phyloP scores from a whole-genome alignment of 2,888 invertebrate genomes.

The Chrysolina haemoptera region DNA sequence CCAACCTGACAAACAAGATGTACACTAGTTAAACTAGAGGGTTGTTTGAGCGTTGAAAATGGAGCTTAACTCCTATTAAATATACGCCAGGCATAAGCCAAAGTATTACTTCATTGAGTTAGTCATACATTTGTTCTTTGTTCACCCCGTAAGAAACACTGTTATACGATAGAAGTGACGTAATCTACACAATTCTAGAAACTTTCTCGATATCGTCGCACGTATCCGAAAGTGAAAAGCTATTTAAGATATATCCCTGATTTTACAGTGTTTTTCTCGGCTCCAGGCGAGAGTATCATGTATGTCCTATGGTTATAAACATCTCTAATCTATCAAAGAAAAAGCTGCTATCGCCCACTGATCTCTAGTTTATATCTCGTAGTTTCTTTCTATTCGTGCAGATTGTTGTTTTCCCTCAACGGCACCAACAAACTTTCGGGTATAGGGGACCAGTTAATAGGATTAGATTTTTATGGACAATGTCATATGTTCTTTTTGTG shows the following conservation, averaged over 20 bases:
- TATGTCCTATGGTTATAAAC: conserved; percentile 55
- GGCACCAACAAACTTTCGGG: conserved; percentile 64
- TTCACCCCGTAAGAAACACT: too few species aligned
- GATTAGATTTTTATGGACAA: conserved; percentile 70
- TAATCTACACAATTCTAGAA: background rate
- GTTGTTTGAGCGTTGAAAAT: too few species aligned
- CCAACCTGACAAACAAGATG: too few species aligned
- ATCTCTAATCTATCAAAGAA: conserved; percentile 61
- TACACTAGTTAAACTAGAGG: too few species aligned
- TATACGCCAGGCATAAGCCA: too few species aligned
- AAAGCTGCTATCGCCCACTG: conserved; percentile 47
- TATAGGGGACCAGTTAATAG: conserved; percentile 65
- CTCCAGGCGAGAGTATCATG: conserved; percentile 10
- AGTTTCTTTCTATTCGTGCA: conserved; percentile 52
- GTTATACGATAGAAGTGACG: background rate
- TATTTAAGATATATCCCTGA: conserved; percentile 27
- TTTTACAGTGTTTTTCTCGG: conserved; percentile 29
- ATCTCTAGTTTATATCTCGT: conserved; percentile 49
- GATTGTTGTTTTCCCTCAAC: conserved; percentile 58
- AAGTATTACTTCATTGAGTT: too few species aligned
- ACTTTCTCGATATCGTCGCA: background rate
- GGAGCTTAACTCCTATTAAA: too few species aligned
- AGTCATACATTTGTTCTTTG: too few species aligned
- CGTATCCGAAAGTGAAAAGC: conserved; percentile 16
- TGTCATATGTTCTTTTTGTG: conserved; percentile 67